Evolutionary conservation across 2,888 invertebrate genomes (phyloP).

Genomic region (Philaethria dido): DNA sequence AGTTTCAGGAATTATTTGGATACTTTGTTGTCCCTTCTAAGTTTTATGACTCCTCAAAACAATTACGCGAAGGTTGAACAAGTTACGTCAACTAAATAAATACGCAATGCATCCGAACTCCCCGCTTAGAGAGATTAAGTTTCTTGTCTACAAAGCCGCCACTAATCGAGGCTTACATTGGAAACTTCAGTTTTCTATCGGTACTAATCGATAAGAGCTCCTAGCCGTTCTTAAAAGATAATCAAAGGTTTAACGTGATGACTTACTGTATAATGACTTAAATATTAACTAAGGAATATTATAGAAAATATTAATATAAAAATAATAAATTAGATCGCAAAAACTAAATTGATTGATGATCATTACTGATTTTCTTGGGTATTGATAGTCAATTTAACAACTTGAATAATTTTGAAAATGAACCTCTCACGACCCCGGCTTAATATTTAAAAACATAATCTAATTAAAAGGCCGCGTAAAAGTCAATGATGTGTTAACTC

Average conservation of each 20-base stretch:
- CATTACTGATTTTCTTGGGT: too few relatives aligned
- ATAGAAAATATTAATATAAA: too few relatives aligned
- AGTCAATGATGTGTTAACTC: background rate
- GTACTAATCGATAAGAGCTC: conserved; percentile 29
- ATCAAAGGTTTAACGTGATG: conserved; percentile 17
- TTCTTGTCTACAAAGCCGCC: conserved; percentile 43
- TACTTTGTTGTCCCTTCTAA: conserved; percentile 32
- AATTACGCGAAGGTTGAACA: conserved; percentile 51
- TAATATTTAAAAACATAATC: too few relatives aligned
- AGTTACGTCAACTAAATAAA: conserved; percentile 55
- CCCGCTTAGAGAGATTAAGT: conserved; percentile 44
- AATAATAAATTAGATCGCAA: too few relatives aligned
- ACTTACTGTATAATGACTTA: conserved; percentile 2
- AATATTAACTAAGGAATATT: conserved; percentile 1
- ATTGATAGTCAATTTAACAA: too few relatives aligned
- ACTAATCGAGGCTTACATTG: conserved; percentile 39
- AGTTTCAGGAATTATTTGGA: conserved; percentile 12
- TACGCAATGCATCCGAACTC: conserved; percentile 44
- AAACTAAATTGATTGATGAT: too few relatives aligned
- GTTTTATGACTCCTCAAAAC: conserved; percentile 39
- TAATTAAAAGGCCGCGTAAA: too few relatives aligned
- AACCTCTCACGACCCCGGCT: too few relatives aligned
- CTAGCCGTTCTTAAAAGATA: conserved; percentile 26
- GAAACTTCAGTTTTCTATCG: conserved; percentile 39
- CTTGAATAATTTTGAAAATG: too few relatives aligned